Evolutionary conservation across 2,888 invertebrate genomes (phyloP).

Genomic region (Aspidiotus rigidus): DNA sequence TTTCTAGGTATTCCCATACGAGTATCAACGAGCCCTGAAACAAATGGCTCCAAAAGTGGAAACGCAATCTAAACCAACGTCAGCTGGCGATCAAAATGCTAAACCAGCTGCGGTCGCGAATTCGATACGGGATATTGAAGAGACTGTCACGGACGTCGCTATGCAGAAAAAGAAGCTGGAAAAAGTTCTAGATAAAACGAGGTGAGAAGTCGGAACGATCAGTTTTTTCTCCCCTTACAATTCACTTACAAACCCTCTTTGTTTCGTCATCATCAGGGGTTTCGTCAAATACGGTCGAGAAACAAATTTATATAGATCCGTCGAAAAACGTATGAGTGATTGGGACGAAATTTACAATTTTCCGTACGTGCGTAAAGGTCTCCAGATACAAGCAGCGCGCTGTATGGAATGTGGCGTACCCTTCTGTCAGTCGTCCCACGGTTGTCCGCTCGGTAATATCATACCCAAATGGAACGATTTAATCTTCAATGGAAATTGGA

Average conservation of each 20-base stretch:
- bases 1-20: constrained; percentile 79
- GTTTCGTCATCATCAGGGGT: constrained; percentile 52
- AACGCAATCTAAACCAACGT: constrained; percentile 42
- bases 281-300: constrained; percentile 95
- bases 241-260: neutral
- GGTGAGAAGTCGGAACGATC: constrained; percentile 43
- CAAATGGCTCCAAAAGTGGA: constrained; percentile 52
- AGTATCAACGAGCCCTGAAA: constrained; percentile 83
- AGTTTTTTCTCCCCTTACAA: neutral
- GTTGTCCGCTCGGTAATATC: constrained; percentile 95
- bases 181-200: constrained; percentile 69
- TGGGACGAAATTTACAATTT: constrained; percentile 96
- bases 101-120: constrained; percentile 34
- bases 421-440: constrained; percentile 88
- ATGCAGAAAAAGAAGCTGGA: constrained; percentile 72
- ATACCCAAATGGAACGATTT: constrained; percentile 99
- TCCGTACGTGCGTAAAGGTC: constrained; percentile 73
- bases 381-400: constrained; percentile 81
- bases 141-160: constrained; percentile 66
- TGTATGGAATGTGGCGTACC: constrained; percentile 99
- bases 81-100: constrained; percentile 35
- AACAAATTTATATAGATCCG: constrained; percentile 72
- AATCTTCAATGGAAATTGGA: constrained; percentile 89
- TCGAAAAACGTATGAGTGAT: constrained; percentile 75
- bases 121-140: constrained; percentile 68